Evolutionary conservation across 2,113 vertebrate genomes (phyloP), one percentile per base, ranked within the genome.

Genomic region (Archocentrus centrarchus): DNA sequence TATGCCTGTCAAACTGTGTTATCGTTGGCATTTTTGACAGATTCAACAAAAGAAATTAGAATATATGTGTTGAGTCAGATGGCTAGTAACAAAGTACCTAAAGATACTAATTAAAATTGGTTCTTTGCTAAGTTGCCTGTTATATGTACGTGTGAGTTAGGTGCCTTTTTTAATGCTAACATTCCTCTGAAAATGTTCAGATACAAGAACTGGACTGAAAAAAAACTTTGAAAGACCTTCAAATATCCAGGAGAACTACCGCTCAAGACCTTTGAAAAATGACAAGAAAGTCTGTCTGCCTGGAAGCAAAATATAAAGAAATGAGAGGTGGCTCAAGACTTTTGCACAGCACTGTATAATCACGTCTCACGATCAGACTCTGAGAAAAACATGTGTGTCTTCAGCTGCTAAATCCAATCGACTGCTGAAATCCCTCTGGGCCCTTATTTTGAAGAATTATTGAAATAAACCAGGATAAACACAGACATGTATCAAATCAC

Each of bases 261-360:
- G 6, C 15, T 15, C 41, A 47, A 18, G 47, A 0, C 1, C 22
- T 47, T 0, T 13, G 11, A 44, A 44, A 44, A 11, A 44, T 44
- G 13, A 13, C 11, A 13, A 44, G 41, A 2, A 47, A 68, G 47
- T 47, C 41, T 68, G 39, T 17, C 39, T 27, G 3, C 7, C 9
- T 66, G n/a, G 39, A 35, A 66, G 44, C 13, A 39, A 66, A 44
- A 44, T 44, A 44, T 44, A 13, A 44, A 6, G 14, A 44, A 47
- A 47, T 27, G 39, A 27, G 22, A 6, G 0, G 3, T 44, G 63
- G 47, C 14, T 47, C 44, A 47, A 17, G 47, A 50, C 3, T 50
- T 50, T 50, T 44, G 39, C 14, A 47, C 22, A 18, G 44, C 24
- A 68, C 0, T 18, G 7, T 55, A 55, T 9, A n/a, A 18, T 68